Evolutionary conservation across 2,888 invertebrate species (phyloP).

Genomic region (Liodrosophila aerea): DNA sequence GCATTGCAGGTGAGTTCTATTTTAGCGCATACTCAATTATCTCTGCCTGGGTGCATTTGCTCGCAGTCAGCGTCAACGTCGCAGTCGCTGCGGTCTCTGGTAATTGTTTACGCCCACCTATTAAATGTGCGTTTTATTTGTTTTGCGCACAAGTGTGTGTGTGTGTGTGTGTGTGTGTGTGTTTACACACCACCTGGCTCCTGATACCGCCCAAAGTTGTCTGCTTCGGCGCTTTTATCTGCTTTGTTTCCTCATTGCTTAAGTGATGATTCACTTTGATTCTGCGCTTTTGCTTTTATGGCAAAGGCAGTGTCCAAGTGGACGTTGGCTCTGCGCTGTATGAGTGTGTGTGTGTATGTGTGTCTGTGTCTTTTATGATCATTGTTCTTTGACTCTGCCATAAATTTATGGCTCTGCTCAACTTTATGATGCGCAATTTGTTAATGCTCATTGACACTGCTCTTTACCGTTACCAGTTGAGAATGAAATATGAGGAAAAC

Average conservation of each 20-base stretch:
- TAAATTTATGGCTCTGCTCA: constrained; percentile 38
- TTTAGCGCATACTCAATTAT: constrained; percentile 34
- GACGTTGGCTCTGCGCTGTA: background rate
- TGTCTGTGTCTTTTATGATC: constrained; percentile 24
- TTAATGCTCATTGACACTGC: constrained; percentile 32
- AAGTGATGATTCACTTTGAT: constrained; percentile 71
- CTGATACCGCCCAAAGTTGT: constrained; percentile 17
- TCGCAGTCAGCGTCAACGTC: background rate
- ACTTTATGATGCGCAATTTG: constrained; percentile 34
- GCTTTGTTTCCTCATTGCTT: constrained; percentile 52
- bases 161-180: constrained; percentile 2
- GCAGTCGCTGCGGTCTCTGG: constrained; percentile 32
- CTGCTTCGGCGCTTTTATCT: constrained; percentile 43
- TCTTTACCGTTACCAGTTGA: constrained; percentile 38
- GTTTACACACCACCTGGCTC: constrained; percentile 32
- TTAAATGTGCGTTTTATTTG: constrained; percentile 41
- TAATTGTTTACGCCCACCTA: constrained; percentile 71
- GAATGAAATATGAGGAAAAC: too few species aligned
- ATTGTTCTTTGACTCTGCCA: constrained; percentile 51
- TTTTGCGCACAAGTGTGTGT: constrained; percentile 1
- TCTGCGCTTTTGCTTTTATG: constrained; percentile 30
- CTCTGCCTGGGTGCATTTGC: constrained; percentile 53
- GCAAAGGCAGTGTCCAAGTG: constrained; percentile 6
- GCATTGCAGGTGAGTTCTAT: constrained; percentile 52
- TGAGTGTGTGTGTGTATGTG: constrained; percentile 9